Evolutionary conservation across 2,797 vertebrate species (phyloP).

Genomic region (Todus mexicanus): DNA sequence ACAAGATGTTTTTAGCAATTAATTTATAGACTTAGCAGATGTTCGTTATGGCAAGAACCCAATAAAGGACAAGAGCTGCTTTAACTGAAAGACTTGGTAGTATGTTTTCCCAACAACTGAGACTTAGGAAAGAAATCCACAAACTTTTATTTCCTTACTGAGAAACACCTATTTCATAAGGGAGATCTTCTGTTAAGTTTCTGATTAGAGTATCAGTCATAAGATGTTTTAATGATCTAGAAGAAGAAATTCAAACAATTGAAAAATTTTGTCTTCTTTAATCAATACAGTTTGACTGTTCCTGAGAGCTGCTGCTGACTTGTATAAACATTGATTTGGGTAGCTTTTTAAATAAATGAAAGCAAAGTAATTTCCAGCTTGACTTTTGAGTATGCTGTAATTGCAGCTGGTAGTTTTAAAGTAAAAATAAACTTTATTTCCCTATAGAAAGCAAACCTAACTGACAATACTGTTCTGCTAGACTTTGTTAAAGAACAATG

Average conservation of each 20-base stretch:
- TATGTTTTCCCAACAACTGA: not conserved
- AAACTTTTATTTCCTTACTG: not conserved
- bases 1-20: constrained; percentile 34
- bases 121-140: not conserved
- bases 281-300: not conserved
- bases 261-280: not conserved
- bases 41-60: not conserved
- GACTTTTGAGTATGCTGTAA: not conserved
- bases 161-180: not conserved
- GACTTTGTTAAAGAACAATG: not conserved
- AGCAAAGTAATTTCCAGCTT: not conserved
- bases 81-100: not conserved
- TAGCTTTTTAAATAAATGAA: not conserved
- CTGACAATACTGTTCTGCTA: not conserved
- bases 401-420: not conserved
- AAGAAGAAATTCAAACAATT: not conserved
- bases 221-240: not conserved
- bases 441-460: not conserved
- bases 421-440: not conserved
- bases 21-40: constrained; percentile 44
- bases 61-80: not conserved
- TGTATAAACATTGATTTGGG: not conserved
- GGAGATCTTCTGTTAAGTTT: not conserved
- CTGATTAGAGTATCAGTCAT: not conserved
- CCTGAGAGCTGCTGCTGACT: not conserved